Base-by-base conservation (phyloP, 2,113 vertebrate species). In the Tringa solitaria region DNA sequence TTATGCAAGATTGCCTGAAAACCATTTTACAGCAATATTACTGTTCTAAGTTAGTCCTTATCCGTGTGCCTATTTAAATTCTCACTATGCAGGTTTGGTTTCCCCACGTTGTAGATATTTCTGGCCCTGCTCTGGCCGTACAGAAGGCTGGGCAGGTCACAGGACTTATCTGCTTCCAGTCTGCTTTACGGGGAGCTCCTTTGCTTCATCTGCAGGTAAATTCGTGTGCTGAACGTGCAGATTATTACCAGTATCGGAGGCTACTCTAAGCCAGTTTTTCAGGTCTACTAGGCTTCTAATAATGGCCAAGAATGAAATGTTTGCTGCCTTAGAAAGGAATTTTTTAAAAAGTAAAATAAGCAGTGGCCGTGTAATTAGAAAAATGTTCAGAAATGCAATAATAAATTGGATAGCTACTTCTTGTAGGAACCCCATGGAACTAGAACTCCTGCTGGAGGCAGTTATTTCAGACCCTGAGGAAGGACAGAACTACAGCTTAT, bases 41-140 rank as follows among this genome's bases (percentile, higher is more conserved):
- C 23, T 15, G 0, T 20, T 46, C 4, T 14, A 0, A 5, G 12
- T 27, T 20, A 43, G 30, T 35, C n/a, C 22, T 73, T 37, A 48
- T 6, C 73, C 35, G 1, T 20, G 6, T 9, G 65, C 50, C n/a
- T 33, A 77, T 45, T 28, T 5, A 19, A 85, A 54, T 75, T 50
- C 85, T 64, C 48, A 2, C 70, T 65, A 2, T 0, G 0, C 54
- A 69, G 37, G 15, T 46, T 43, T 6, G 2, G 1, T 83, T 89
- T 30, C 33, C 48, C 35, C 45, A 1, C 14, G 0, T 4, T 17
- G 50, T 26, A 32, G 82, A 4, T 91, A 30, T 87, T 76, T 74
- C 84, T 91, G 74, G 67, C 84, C 45, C 32, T 37, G 35, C 65
- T 81, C 17, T 59, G 43, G 33, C 39, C 0, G 0, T 54, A 3